These are phyloP conservation scores for Drosophila nigritarsus DNA, from an alignment of 2,888 invertebrate genomes.

Conservation along the genomic window DNA sequence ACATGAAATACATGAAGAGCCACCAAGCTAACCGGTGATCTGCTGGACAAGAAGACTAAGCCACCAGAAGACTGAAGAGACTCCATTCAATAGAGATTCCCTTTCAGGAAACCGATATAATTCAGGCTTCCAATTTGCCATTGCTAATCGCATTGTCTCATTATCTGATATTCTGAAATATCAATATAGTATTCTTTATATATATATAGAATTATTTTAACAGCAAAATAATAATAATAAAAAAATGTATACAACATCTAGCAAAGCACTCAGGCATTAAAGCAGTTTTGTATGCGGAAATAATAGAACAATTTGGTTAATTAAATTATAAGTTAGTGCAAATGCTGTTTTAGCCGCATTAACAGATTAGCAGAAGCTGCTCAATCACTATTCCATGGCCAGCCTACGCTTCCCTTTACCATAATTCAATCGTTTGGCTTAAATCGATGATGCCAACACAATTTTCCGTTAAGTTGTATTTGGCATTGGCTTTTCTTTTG, in stretches of 20 bases:
- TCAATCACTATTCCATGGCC: constrained; percentile 15
- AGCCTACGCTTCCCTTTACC: not conserved
- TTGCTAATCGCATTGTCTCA: not conserved
- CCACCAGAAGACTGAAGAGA: not conserved
- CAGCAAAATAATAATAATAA: not conserved
- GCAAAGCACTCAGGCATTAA: not conserved
- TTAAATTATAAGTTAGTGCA: not conserved
- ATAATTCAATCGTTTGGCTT: constrained; percentile 49
- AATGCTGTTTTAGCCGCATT: not conserved
- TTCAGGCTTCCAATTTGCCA: not conserved
- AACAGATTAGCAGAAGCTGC: constrained; percentile 16
- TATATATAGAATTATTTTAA: not conserved
- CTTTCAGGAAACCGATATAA: not conserved
- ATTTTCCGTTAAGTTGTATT: constrained; percentile 46
- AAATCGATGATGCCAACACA: constrained; percentile 79
- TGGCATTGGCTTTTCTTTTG: constrained; percentile 34
- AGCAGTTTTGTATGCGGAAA: not conserved
- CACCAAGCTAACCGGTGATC: not conserved
- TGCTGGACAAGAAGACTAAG: no score
- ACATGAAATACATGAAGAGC: not conserved
- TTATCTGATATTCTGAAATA: not conserved
- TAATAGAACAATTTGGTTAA: not conserved
- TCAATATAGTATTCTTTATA: not conserved
- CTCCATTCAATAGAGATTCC: not conserved
- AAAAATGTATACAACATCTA: no score